Evolutionary conservation across 2,888 invertebrate genomes (phyloP), one percentile per base, ranked within the genome.

Genomic region (Zygogramma bicolorata): DNA sequence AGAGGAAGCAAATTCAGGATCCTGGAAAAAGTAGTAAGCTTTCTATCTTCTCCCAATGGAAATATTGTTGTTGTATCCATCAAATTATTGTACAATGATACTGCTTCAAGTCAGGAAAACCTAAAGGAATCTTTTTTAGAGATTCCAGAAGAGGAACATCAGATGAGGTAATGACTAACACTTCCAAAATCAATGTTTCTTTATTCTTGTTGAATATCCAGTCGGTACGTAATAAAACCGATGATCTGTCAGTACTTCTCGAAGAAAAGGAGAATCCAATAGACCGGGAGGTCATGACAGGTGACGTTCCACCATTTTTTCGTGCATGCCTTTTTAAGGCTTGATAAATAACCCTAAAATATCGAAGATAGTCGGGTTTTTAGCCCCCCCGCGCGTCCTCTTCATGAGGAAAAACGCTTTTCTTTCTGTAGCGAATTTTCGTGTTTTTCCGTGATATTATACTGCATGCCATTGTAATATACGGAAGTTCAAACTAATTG

Each of bases 1-100:
- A 59, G 29, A 59, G 31, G 29, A 59, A 59, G 59, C 3, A 59
- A 59, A 15, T 15, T 59, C 15, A 59, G 59, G n/a, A 59, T 59
- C 25, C 29, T 59, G 1, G 59, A 59, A 8, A 31, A 31, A 29
- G 59, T 59, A 29, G n/a, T 58, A 13, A 8, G 7, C 29, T 31
- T 10, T 29, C 59, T 59, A 0, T 29, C 29, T n/a, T 29, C 25
- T 25, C n/a, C 59, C 25, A 29, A 58, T 15, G 29, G 29, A 29
- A 59, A 59, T 29, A 59, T 59, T 59, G 31, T 59, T 13, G 13
- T 58, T 25, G 27, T 22, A n/a, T 58, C 25, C 27, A 58, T 5
- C 58, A 58, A 58, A 27, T 15, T 58, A 58, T 58, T 27, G 27
- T 25, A 27, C 29, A 58, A 15, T 58, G 58, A 27, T 27, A n/a